Conservation (phyloP, 2,797 vertebrate genomes). For the Bradypus variegatus region DNA sequence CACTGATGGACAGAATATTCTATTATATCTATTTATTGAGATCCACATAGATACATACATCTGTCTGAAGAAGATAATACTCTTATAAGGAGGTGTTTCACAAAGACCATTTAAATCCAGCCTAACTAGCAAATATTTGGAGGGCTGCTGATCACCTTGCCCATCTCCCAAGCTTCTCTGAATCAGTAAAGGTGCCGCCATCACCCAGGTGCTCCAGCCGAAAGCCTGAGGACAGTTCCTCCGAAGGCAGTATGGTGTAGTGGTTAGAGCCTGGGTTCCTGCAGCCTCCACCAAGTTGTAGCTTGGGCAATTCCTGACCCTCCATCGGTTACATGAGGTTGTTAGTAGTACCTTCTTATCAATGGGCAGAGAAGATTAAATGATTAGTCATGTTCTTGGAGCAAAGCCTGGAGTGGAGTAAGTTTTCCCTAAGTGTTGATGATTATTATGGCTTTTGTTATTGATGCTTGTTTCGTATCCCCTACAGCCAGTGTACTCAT, state of each 20-base stretch:
- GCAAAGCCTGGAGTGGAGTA: not conserved
- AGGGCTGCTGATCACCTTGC: not conserved
- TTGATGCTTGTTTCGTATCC: not conserved
- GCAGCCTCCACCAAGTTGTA: not conserved
- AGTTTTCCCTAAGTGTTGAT: no score
- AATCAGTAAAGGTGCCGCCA: no score
- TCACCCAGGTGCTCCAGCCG: not conserved
- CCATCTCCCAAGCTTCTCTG: not conserved
- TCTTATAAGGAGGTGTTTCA: not conserved
- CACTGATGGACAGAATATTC: rapidly evolving
- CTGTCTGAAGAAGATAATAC: not conserved
- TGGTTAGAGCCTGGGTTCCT: not conserved
- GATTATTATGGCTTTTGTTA: rapidly evolving
- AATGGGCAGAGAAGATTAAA: not conserved
- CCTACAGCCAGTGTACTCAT: not conserved
- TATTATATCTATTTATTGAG: not conserved
- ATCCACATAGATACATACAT: no score
- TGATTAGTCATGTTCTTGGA: not conserved
- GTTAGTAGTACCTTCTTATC: not conserved
- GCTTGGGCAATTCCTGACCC: no score
- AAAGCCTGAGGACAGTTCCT: not conserved
- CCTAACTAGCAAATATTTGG: no score
- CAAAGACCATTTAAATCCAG: not conserved
- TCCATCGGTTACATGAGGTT: no score
- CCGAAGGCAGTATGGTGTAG: no score